Percentiles rank a stretch among this genome's conserved stretches.
phyloP scores from a whole-genome alignment of 1,140 invertebrate genomes.

The Drosophila ogumai region DNA sequence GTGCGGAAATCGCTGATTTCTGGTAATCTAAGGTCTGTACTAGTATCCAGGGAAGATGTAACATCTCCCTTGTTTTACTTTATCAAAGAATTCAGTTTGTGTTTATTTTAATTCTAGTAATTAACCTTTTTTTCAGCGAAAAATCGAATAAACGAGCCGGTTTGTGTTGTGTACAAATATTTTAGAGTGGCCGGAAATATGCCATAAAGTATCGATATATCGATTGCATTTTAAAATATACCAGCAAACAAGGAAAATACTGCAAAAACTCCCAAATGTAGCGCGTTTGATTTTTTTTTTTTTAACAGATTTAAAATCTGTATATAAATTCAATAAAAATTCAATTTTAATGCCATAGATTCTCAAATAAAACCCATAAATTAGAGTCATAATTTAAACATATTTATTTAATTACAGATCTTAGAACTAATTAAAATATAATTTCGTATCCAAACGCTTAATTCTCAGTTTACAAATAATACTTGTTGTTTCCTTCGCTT shows the following conservation, averaged over 20 bases:
- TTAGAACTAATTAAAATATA: conserved; percentile 34
- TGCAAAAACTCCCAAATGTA: background rate
- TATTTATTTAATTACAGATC: conserved; percentile 17
- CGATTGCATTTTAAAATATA: background rate
- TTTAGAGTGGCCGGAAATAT: background rate
- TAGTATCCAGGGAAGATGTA: too few species aligned
- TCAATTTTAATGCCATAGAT: too few species aligned
- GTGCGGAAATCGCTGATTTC: background rate
- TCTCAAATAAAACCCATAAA: background rate
- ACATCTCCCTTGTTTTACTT: too few species aligned
- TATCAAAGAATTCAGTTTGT: background rate
- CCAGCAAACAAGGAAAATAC: background rate
- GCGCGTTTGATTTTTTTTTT: background rate
- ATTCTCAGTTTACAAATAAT: conserved; percentile 31
- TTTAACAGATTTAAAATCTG: too few species aligned
- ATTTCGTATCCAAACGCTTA: conserved; percentile 18
- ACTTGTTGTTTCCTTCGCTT: conserved; percentile 28
- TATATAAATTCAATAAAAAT: background rate
- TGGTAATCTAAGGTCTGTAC: background rate
- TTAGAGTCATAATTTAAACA: conserved; percentile 9
- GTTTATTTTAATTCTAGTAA: background rate
- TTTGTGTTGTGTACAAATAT: conserved; percentile 36
- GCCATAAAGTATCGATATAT: background rate
- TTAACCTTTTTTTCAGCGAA: conserved; percentile 33
- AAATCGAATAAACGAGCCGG: conserved; percentile 25